Evolutionary conservation across 1,140 invertebrate species (phyloP), one percentile per base, ranked within the genome.

Genomic region (Eriocheir sinensis): DNA sequence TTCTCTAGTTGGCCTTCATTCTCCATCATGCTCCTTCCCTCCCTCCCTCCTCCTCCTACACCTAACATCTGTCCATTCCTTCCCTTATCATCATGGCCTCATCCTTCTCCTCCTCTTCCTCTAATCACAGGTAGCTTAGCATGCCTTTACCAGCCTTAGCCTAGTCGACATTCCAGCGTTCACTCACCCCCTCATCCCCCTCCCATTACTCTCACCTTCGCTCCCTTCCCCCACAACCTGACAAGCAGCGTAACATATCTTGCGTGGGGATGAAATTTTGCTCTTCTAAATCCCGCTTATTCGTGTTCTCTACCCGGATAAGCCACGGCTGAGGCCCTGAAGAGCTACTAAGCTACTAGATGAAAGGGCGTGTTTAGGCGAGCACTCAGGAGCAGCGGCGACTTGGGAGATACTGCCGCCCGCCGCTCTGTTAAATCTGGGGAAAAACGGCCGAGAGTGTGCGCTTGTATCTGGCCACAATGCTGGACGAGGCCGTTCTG

Each of bases 231-330:
- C 60, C 60, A 72, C 21, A n/a, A n/a, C 60, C n/a, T n/a, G 60
- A 72, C 60, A 72, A 72, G 12, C n/a, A n/a, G n/a, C 60, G 60
- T n/a, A 12, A 72, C 60, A 72, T 72, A 4, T 48, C 27, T 72
- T 72, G 27, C 1, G 60, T 72, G 60, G 60, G 60, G 21, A 21
- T 72, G 60, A 72, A 72, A 72, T 72, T 72, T 72, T 21, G 60
- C n/a, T 72, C 60, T 72, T 72, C 21, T 72, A 72, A 72, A n/a
- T 72, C n/a, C 60, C 60, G 60, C n/a, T 72, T 72, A 72, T 72
- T 72, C 60, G 27, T 72, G 60, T 72, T 72, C 17, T n/a, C 3
- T 72, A n/a, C 60, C 60, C 3, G 60, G 60, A n/a, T 72, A 72
- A 72, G 60, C 60, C 60, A 72, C 17, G 27, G 4, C 60, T 21